Percentiles rank a stretch among this genome's conserved stretches.
Conservation (phyloP, 2,888 invertebrate species). For the Resseliella maxima region DNA sequence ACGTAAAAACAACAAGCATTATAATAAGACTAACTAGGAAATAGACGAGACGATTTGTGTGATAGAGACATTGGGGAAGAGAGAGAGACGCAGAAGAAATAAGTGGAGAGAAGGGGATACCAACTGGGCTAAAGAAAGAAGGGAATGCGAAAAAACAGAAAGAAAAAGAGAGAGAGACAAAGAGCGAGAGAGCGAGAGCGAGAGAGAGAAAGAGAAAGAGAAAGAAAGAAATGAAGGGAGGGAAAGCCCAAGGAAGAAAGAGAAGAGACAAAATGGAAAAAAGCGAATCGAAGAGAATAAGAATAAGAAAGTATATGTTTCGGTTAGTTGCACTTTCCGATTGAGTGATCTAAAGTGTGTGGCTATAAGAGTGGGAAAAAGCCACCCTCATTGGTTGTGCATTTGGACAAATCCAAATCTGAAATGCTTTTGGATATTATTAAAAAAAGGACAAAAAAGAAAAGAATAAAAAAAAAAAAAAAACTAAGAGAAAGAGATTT, state of each 20-base stretch:
- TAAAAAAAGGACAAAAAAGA: background rate
- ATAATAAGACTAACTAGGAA: constrained; percentile 37
- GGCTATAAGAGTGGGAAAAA: background rate
- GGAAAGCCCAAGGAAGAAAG: too few relatives aligned
- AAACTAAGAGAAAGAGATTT: constrained; percentile 5
- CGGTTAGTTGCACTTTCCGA: constrained; percentile 57
- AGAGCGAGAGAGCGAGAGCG: too few relatives aligned
- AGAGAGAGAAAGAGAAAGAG: too few relatives aligned
- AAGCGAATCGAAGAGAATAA: constrained; percentile 19
- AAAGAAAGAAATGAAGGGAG: too few relatives aligned
- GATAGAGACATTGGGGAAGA: too few relatives aligned
- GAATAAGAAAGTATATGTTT: constrained; percentile 56
- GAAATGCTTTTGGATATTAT: constrained; percentile 30
- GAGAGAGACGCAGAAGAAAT: too few relatives aligned
- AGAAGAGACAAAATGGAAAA: background rate
- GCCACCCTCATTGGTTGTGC: background rate
- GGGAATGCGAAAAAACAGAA: background rate
- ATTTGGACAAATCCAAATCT: background rate
- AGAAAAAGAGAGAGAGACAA: constrained; percentile 28
- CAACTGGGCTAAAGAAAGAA: too few relatives aligned
- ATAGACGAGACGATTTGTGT: constrained; percentile 9
- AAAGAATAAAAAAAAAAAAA: background rate
- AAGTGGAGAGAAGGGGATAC: too few relatives aligned
- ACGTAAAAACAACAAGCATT: background rate
- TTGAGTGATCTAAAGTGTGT: constrained; percentile 56